Conservation (phyloP, 2,888 invertebrate genomes). For the Helleia helle region DNA sequence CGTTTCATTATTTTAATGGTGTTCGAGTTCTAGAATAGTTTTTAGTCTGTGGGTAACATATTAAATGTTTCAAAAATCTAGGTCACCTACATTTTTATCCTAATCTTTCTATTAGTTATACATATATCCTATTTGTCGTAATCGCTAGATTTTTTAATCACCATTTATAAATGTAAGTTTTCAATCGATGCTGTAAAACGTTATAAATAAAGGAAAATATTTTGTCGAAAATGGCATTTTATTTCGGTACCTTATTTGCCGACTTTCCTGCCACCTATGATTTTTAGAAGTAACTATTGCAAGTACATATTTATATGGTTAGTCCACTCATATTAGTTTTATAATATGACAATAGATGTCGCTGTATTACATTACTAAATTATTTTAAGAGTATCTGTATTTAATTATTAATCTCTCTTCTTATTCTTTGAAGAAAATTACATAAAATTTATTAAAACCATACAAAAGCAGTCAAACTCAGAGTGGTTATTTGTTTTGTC, state of each 20-base stretch:
- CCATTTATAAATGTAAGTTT: slow-evolving; percentile 41
- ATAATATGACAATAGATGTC: too few species aligned
- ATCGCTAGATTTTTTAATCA: slow-evolving; percentile 27
- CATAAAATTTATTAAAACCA: too few species aligned
- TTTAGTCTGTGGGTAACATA: background rate
- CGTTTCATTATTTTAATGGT: slow-evolving; percentile 22
- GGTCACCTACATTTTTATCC: slow-evolving; percentile 3
- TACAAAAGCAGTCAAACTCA: too few species aligned
- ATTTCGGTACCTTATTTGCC: slow-evolving; percentile 5
- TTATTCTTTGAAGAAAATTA: too few species aligned
- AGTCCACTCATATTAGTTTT: too few species aligned
- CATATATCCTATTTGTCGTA: slow-evolving; percentile 9
- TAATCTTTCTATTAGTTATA: slow-evolving; percentile 7
- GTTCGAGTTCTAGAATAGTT: background rate
- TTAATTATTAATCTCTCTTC: too few species aligned
- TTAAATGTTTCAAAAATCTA: background rate
- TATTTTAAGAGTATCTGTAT: too few species aligned
- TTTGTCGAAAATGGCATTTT: slow-evolving; percentile 13
- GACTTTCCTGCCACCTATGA: too few species aligned
- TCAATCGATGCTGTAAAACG: slow-evolving; percentile 29
- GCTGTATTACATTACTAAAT: too few species aligned
- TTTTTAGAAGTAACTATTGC: too few species aligned
- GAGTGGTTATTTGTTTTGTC: too few species aligned
- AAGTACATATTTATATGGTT: too few species aligned
- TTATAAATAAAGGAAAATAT: slow-evolving; percentile 26